Evolutionary conservation across 92 coral and sea anemone species (phyloP), one percentile per base, ranked within the genome.

Genomic region (Paramuricea clavata): DNA sequence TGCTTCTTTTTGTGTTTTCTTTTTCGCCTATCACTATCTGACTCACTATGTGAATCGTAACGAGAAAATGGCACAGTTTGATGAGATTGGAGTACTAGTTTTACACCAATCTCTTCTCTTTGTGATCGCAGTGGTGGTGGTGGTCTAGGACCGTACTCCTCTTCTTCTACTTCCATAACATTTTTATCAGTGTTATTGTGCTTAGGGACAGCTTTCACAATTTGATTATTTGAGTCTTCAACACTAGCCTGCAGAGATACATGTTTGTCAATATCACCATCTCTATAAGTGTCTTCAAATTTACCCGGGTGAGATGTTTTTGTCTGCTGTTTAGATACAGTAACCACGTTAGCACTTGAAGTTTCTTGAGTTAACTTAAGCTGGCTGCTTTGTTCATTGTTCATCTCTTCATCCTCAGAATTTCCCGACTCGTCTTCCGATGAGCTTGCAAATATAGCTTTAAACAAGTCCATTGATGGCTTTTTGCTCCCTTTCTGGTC

Each of bases 401-500:
- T 80, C 27, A 35, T 81, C 28, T 90, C 93, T 33, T 93, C 96
- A 44, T 88, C 82, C 12, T 92, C 93, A 39, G 93, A 89, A 32
- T 89, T 91, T 26, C 89, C 92, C 0, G 91, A 74, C 50, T 93
- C 93, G 43, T 93, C 97, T 16, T 95, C 89, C 4, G 98, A 97
- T 2, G 98, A 95, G 49, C 92, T 93, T 30, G 99, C 99, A 82
- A 97, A 97, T 44, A 97, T 95, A 17, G 98, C 96, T 86, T 94
- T 97, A 34, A 97, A 97, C 67, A 97, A 89, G 77, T 97, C 99
- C 99, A 97, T 97, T 12, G 95, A 69, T 59, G 97, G 98, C 59
- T 95, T 81, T 67, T 91, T 70, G 50, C 85, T 75, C 26, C 62
- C 86, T 61, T 81, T 62, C 28, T 79, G 88, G 23, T 73, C 82